Evolutionary conservation across 2,113 vertebrate genomes (phyloP).

Genomic region (Pholis gunnellus): DNA sequence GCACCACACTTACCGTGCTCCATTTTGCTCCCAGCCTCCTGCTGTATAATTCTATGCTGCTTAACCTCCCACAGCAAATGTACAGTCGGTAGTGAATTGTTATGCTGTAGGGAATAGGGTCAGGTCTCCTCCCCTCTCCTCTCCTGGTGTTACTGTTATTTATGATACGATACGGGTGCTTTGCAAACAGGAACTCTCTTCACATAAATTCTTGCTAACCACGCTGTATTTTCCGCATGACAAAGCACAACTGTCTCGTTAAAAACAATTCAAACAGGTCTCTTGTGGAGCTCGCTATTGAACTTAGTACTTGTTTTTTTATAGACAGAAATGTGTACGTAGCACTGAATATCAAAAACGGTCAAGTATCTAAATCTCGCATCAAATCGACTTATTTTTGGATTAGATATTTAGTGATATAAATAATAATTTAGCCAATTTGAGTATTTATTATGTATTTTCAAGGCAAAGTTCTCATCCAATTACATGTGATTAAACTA

Average conservation of each 20-base stretch:
- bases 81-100: constrained; percentile 7
- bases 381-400: neutral
- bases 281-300: neutral
- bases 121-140: neutral
- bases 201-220: constrained; percentile 23
- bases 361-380: neutral
- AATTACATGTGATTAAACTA: neutral
- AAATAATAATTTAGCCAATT: neutral
- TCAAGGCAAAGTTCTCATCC: neutral
- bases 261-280: constrained; percentile 8
- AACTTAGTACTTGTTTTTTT: neutral
- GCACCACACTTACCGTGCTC: neutral
- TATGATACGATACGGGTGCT: constrained; percentile 9
- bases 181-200: neutral
- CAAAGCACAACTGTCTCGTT: constrained; percentile 2
- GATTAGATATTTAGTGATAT: neutral
- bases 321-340: neutral
- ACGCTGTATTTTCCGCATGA: constrained; percentile 20
- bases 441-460: neutral
- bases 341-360: neutral
- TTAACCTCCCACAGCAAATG: constrained; percentile 29
- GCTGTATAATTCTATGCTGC: constrained; percentile 42
- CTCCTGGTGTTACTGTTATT: constrained; percentile 6
- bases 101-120: neutral
- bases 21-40: constrained; percentile 20